phyloP scores from a whole-genome alignment of 2,797 vertebrate species.

The Danio jaintianensis region DNA sequence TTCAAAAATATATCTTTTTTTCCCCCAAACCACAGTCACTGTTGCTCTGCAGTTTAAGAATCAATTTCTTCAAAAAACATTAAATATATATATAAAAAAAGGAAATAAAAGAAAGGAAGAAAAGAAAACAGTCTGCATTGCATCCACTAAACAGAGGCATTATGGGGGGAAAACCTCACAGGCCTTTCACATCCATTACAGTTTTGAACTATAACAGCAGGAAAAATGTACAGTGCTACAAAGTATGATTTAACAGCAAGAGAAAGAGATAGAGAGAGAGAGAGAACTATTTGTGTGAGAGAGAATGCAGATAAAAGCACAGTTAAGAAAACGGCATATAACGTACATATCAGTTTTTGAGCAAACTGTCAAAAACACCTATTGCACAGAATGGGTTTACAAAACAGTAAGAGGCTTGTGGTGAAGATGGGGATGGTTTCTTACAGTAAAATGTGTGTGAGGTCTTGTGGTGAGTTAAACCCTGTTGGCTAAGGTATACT shows the following conservation, averaged over 20 bases:
- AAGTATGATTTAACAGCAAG: conserved; percentile 22
- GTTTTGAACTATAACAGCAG: background rate
- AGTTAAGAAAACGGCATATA: conserved; percentile 1
- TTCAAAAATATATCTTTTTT: background rate
- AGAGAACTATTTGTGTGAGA: background rate
- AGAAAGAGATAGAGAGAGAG: background rate
- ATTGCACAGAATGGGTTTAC: background rate
- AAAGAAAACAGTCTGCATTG: background rate
- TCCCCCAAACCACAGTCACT: background rate
- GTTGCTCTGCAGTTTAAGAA: background rate
- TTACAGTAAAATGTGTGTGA: background rate
- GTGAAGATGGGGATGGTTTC: background rate
- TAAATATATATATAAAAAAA: background rate
- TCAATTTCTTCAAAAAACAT: background rate
- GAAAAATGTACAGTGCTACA: conserved; percentile 21
- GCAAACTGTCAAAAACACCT: background rate
- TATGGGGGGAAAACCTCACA: background rate
- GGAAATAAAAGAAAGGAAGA: background rate
- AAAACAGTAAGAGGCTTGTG: conserved; percentile 6
- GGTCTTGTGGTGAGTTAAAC: background rate
- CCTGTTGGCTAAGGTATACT: background rate
- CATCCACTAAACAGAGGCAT: background rate
- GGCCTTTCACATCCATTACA: conserved; percentile 11
- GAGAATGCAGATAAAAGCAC: conserved; percentile 7
- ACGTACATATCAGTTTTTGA: background rate